Conservation (phyloP, 2,113 vertebrate genomes). For the Pandion haliaetus region DNA sequence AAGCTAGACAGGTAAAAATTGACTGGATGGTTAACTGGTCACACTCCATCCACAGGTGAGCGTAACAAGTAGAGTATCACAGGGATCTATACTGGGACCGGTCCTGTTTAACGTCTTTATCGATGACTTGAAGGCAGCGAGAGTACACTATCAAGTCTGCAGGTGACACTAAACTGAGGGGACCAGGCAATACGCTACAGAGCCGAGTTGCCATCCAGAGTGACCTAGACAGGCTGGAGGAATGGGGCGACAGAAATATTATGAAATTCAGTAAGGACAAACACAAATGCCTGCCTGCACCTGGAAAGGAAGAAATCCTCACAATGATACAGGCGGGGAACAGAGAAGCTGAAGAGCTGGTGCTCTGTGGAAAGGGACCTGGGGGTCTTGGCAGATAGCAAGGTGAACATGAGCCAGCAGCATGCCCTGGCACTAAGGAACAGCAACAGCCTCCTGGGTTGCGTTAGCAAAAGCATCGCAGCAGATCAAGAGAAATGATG, state of each 20-base stretch:
- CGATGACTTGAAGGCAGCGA: neutral
- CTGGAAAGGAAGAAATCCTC: neutral
- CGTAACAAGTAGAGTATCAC: neutral
- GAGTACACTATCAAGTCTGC: neutral
- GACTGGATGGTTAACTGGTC: neutral
- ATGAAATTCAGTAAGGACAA: neutral
- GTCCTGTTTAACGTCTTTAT: neutral
- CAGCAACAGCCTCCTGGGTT: neutral
- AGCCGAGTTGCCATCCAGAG: neutral
- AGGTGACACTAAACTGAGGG: neutral
- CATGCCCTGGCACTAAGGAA: neutral
- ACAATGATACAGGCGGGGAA: neutral
- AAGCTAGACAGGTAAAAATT: neutral
- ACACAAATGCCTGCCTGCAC: neutral
- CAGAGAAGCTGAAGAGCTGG: neutral
- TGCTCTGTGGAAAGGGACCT: neutral
- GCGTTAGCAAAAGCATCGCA: neutral
- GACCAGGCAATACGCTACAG: neutral
- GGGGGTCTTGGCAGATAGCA: neutral
- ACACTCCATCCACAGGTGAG: neutral
- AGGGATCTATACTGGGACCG: neutral
- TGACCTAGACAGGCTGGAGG: neutral
- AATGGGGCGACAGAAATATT: neutral
- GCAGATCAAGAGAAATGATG: neutral
- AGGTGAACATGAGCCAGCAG: neutral